Base-by-base conservation (phyloP, 2,888 invertebrate genomes). In the Empis stercorea region DNA sequence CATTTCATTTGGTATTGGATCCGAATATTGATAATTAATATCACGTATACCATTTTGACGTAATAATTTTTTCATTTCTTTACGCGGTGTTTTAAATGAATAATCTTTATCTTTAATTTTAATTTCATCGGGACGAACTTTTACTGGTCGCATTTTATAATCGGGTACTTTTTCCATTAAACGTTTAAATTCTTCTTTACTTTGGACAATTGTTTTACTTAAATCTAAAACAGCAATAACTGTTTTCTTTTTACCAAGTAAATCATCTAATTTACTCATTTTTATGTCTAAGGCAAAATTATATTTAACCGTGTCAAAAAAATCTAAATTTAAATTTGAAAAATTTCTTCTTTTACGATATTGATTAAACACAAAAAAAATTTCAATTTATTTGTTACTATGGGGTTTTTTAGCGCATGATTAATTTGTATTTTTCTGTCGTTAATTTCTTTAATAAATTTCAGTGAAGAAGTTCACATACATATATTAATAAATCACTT, bases 131-230 rank as follows among this genome's bases (percentile, higher is more conserved):
- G 76, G 72, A 55, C 76, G 78, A 2, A 88, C 86, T 75, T 87
- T 89, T 62, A 91, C 89, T 1, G 87, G 81, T 54, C 87, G 80
- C 56, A 91, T 87, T 70, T 88, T 91, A 62, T 84, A 89, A 64
- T 93, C 92, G 0, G 91, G 89, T 11, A 91, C 85, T 71, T 86
- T 86, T 59, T 91, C 89, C 64, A 87, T 73, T 43, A 88, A 75
- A 49, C 81, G 80, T 58, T 84, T 79, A 56, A 87, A 86, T 61
- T 93, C 92, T 58, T 91, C 89, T 52, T 81, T 80, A 10, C 81
- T 80, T 57, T 79, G 83, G 44, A 84, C 83, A 9, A 81, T 78
- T 39, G 81, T 78, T 67, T 84, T 84, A 47, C 88, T 87, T 54
- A 92, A 73, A 67, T 93, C 93, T 43, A 93, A 73, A 58, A 91